phyloP scores from a whole-genome alignment of 2,113 vertebrate species.

The Mohoua ochrocephala region DNA sequence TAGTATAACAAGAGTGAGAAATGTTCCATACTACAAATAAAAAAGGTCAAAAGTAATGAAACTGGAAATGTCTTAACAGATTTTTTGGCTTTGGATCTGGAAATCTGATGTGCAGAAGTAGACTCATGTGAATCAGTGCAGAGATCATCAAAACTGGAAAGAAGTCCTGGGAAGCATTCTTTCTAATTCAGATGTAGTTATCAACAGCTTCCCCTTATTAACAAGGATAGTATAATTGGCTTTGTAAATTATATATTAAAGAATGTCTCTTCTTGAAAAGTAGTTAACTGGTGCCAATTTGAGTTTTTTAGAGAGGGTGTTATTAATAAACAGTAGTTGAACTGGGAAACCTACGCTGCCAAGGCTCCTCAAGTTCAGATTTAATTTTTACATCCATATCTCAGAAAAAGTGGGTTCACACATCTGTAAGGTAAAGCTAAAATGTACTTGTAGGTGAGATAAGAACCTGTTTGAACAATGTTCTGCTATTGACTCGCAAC shows the following conservation, averaged over 20 bases:
- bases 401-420: neutral
- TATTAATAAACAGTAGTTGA: neutral
- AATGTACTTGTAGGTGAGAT: neutral
- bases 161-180: neutral
- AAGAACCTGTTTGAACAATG: neutral
- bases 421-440: neutral
- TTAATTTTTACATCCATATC: neutral
- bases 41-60: neutral
- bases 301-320: neutral
- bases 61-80: neutral
- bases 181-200: neutral
- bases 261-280: neutral
- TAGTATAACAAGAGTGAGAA: neutral
- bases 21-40: neutral
- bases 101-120: neutral
- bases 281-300: neutral
- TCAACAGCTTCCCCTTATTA: neutral
- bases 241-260: neutral
- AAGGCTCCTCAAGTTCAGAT: neutral
- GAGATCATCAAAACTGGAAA: neutral
- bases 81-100: neutral
- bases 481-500: neutral
- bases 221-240: neutral
- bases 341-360: neutral
- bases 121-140: neutral